Evolutionary conservation across 2,888 invertebrate genomes (phyloP), one percentile per base, ranked within the genome.

Genomic region (Elegia similella): DNA sequence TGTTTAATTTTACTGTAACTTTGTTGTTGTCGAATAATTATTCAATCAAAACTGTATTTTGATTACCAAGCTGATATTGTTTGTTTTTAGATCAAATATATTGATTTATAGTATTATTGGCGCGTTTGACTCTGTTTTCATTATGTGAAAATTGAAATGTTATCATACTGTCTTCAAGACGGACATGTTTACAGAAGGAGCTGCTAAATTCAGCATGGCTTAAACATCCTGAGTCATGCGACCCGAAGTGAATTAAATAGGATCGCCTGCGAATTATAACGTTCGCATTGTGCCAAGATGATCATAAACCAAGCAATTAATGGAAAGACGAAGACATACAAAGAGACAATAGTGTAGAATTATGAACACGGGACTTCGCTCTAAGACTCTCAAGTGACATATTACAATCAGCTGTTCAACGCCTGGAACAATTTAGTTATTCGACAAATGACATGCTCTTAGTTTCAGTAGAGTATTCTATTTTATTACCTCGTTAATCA

Each of bases 301-400:
- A 77, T 78, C 80, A 78, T 88, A 86, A 88, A 88, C 72, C 73
- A 73, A 66, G 70, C 73, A 73, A 81, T 81, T 80, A 80, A 82
- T 82, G 82, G 73, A 75, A 78, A 65, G 61, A 62, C 65, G 73
- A 72, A 68, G 62, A 67, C 70, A 69, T 67, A 80, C 79, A 85
- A 86, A 85, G 80, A 85, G 78, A 87, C 82, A 83, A 84, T 85
- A 72, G 72, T 62, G 66, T 67, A 62, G 71, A 83, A 74, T 81
- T 80, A 80, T 76, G 73, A 75, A 68, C 66, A 63, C 69, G 69
- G 76, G 72, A 75, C 50, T 68, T 63, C 65, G 69, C 62, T 72
- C 56, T 71, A 70, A 68, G 67, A 67, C 66, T 65, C 66, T 61
- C 65, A 62, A 61, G 66, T 76, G 70, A 81, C 67, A 71, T 82